Base-by-base conservation (phyloP, 1,140 invertebrate genomes). In the Brachionus rubens region DNA sequence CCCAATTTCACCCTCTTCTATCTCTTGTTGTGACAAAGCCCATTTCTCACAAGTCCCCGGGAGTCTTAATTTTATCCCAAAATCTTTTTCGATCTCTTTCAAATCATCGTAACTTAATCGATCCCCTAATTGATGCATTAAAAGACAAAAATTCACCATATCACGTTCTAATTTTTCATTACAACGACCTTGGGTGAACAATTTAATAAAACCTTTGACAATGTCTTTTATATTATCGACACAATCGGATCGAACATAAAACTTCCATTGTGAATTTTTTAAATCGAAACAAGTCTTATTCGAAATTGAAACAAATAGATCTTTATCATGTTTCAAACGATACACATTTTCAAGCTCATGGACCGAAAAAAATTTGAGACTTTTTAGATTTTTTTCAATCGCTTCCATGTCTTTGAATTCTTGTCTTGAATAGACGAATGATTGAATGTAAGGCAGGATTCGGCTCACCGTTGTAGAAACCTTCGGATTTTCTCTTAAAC, bases 71-170 rank as follows among this genome's bases (percentile, higher is more conserved):
- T 59, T 59, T 3, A 59, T 59, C 2, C 54, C 28, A 59, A 59
- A 59, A 9, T 59, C 54, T 59, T 59, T 59, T 33, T 59, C 54
- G 5, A 59, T 59, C 36, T 59, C 54, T 19, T 59, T 59, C 36
- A 16, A 16, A 36, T 59, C 54, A 33, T 59, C 54, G 16, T 16
- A 16, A 16, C 36, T 59, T 2, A 59, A 16, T 36, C 36, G 3
- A 40, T 40, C 30, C 3, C 28, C 33, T 16, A 59, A 59, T 19
- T 59, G 54, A 28, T 59, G 16, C 54, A 59, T 59, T 33, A 59
- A 59, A 10, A 59, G 36, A 59, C 54, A 36, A 59, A 59, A 59
- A 16, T 59, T 59, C 9, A 59, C 28, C 10, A 59, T n/a, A 33
- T 59, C 54, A 19, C 54, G 28, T 30, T 59, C 54, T 16, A 59